phyloP scores from a whole-genome alignment of 2,888 invertebrate genomes.

The Tinea trinotella region DNA sequence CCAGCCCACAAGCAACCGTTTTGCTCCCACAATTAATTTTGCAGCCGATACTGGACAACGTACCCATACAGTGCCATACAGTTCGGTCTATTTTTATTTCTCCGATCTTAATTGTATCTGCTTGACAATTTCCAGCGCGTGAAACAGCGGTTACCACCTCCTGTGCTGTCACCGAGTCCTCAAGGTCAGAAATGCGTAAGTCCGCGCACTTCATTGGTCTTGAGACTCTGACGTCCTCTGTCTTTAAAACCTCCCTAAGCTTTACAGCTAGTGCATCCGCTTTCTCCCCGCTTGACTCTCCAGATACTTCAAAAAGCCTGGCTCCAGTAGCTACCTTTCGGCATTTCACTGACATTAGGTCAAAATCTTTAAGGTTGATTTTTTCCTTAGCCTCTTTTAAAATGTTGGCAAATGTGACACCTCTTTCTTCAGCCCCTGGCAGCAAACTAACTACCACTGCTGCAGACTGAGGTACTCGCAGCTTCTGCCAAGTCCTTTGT shows the following conservation, averaged over 20 bases:
- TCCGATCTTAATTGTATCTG: not conserved
- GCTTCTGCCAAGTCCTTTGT: no score
- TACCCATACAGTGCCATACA: not conserved
- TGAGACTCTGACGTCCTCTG: not conserved
- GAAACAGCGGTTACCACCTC: conserved; percentile 5
- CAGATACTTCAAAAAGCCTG: conserved; percentile 21
- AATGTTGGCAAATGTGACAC: conserved; percentile 18
- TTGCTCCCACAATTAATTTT: not conserved
- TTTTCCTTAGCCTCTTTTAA: conserved; percentile 19
- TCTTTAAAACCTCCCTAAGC: conserved; percentile 18
- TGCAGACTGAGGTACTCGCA: conserved; percentile 18
- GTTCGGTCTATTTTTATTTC: not conserved
- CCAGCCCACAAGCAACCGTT: conserved; percentile 13
- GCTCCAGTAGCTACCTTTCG: conserved; percentile 21
- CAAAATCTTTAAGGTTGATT: conserved; percentile 13
- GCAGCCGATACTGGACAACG: conserved; percentile 18
- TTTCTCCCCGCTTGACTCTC: conserved; percentile 12
- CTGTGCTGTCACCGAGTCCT: conserved; percentile 6
- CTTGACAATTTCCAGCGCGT: not conserved
- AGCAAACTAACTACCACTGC: conserved; percentile 23
- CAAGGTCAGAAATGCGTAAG: conserved; percentile 3
- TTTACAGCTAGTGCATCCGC: conserved; percentile 22
- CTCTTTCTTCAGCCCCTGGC: conserved; percentile 21
- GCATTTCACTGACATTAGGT: conserved; percentile 5
- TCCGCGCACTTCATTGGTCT: conserved; percentile 15